These are phyloP conservation scores for Campoplex nolae DNA, from an alignment of 2,888 invertebrate genomes.

Conservation along the genomic window DNA sequence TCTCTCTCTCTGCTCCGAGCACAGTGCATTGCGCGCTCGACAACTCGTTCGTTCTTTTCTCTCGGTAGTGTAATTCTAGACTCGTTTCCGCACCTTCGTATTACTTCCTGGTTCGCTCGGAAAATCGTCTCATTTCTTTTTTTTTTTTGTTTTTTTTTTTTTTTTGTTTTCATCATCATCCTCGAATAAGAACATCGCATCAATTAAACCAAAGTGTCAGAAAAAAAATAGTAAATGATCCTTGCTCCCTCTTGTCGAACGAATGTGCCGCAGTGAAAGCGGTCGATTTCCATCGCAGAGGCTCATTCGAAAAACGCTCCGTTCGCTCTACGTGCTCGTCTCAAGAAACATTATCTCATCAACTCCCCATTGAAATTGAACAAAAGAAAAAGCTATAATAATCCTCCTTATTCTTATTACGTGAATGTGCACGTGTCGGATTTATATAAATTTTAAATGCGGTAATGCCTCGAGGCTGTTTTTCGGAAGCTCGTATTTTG, in stretches of 20 bases:
- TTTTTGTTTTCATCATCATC: background rate
- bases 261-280: too few species aligned
- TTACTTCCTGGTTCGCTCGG: slow-evolving; percentile 51
- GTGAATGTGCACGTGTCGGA: background rate
- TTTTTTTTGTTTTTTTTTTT: too few species aligned
- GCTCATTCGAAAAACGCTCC: too few species aligned
- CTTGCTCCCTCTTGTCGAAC: background rate
- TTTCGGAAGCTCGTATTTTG: slow-evolving; percentile 68
- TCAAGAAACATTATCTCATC: background rate
- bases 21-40: slow-evolving; percentile 1
- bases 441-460: background rate
- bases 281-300: too few species aligned
- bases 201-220: background rate
- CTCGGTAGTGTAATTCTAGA: slow-evolving; percentile 71
- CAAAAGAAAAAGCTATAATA: background rate
- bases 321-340: too few species aligned
- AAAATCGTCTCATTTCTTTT: slow-evolving; percentile 24
- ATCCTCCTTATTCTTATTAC: background rate
- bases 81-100: slow-evolving; percentile 72
- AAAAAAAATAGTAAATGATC: background rate
- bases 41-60: slow-evolving; percentile 56
- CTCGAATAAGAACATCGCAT: background rate
- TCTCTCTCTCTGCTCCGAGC: slow-evolving; percentile 6
- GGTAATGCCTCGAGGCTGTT: background rate
- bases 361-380: background rate